Conservation (phyloP, 2,888 invertebrate genomes). For the Latrodectus elegans region DNA sequence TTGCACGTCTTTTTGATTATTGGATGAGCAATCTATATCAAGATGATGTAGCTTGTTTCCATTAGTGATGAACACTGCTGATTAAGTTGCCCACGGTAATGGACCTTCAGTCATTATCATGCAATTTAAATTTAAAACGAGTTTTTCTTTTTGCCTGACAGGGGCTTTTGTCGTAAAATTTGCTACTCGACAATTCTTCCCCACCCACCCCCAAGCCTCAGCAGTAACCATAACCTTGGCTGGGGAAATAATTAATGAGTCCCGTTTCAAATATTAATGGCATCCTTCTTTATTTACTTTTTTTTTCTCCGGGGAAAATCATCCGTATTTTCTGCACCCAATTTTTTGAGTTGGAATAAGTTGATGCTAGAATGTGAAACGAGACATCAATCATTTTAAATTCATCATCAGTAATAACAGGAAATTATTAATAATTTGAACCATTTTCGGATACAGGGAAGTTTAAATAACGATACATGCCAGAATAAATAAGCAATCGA, state of each 20-base stretch:
- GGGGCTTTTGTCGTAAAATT: conserved; percentile 26
- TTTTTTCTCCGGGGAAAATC: background rate
- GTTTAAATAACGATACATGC: no score
- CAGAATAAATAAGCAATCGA: no score
- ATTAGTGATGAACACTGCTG: conserved; percentile 63
- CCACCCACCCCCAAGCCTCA: background rate
- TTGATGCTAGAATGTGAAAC: no score
- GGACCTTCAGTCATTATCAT: conserved; percentile 62
- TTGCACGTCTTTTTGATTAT: conserved; percentile 63
- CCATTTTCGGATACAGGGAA: no score
- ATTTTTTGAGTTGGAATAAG: no score
- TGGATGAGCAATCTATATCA: conserved; percentile 36
- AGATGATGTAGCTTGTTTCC: conserved; percentile 52
- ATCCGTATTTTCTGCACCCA: no score
- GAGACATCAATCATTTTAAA: no score
- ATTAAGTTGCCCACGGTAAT: conserved; percentile 54
- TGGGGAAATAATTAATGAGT: conserved; percentile 37
- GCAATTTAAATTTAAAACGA: conserved; percentile 69
- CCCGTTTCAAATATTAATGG: conserved; percentile 31
- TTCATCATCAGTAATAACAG: no score
- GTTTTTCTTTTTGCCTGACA: conserved; percentile 7
- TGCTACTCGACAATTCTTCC: conserved; percentile 49
- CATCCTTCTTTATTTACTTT: background rate
- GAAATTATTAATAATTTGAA: no score
- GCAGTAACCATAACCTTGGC: background rate